phyloP scores from a whole-genome alignment of 2,797 vertebrate genomes.

The Hipposideros larvatus region DNA sequence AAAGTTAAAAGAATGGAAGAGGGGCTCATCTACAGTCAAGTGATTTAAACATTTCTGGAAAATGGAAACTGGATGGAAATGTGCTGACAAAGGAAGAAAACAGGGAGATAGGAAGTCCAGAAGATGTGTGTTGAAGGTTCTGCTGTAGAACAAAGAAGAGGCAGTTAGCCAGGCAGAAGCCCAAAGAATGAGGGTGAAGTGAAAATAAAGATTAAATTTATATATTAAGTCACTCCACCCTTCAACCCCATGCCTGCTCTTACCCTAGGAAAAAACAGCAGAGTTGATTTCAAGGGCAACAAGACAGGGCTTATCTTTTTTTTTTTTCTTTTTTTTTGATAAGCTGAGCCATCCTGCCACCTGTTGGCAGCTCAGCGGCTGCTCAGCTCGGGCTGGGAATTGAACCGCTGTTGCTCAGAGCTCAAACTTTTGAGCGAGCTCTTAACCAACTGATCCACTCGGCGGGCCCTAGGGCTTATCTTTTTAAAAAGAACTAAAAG shows the following conservation, averaged over 20 bases:
- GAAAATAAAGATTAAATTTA: neutral
- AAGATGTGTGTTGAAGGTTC: neutral
- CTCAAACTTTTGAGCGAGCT: no score
- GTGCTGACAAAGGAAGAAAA: neutral
- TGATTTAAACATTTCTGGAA: neutral
- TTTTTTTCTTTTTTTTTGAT: no score
- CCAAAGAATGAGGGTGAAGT: neutral
- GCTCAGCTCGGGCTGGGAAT: no score
- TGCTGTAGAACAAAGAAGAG: neutral
- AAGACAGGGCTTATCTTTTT: neutral
- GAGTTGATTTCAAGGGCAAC: neutral
- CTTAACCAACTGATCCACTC: no score
- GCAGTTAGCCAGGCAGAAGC: neutral
- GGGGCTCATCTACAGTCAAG: neutral
- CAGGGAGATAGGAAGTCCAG: no score
- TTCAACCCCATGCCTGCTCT: neutral
- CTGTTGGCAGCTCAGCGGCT: no score
- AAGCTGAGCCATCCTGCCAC: no score
- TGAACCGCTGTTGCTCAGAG: no score
- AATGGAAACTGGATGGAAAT: neutral
- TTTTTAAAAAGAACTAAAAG: neutral
- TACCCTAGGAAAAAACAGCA: neutral
- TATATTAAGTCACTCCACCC: neutral
- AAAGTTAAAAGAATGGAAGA: constrained; percentile 7
- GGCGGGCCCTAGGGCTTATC: neutral